Evolutionary conservation across 64 coral and sea anemone species (phyloP), one percentile per base, ranked within the genome.

Genomic region (Orbicella faveolata): DNA sequence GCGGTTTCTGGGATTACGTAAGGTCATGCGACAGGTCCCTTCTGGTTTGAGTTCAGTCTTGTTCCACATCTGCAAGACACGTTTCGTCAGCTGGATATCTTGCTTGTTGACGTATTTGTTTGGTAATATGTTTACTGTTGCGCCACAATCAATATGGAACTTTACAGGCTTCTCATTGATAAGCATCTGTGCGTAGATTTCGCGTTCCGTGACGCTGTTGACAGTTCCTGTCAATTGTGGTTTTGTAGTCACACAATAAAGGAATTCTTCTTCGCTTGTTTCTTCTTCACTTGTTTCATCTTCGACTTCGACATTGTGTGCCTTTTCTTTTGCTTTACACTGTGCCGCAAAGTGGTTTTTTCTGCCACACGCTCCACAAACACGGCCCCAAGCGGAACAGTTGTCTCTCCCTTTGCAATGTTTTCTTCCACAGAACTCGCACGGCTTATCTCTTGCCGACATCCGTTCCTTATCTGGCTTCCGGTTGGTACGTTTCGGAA

Each of bases 171-270:
- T 64, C 21, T 64, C 75, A 19, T 79, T 75, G 30, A 88, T 69
- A 44, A 92, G 55, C 94, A 95, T 86, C 9, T 88, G 52, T 73
- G 93, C 89, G 21, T 94, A 88, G 26, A 94, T 90, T 17, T 94
- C 68, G 0, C 63, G 64, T 52, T 72, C 83, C 36, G 52, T 11
- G 64, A 86, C 36, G 34, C 18, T 21, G 83, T 86, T 86, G 63
- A 72, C 83, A 86, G 52, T 51, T 36, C 30, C 65, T 68, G 34
- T 35, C 34, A 48, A 48, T 59, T 83, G 78, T 53, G 78, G 66
- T 57, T 73, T 83, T 30, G 52, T 34, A 12, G 66, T 76, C 19
- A 93, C 61, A 19, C n/a, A 80, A 65, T 36, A 88, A 41, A 65
- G 44, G 37, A 64, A 93, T 73, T 88, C 75, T 54, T 34, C 37